Base-by-base conservation (phyloP, 2,797 vertebrate species). In the Lacerta agilis region DNA sequence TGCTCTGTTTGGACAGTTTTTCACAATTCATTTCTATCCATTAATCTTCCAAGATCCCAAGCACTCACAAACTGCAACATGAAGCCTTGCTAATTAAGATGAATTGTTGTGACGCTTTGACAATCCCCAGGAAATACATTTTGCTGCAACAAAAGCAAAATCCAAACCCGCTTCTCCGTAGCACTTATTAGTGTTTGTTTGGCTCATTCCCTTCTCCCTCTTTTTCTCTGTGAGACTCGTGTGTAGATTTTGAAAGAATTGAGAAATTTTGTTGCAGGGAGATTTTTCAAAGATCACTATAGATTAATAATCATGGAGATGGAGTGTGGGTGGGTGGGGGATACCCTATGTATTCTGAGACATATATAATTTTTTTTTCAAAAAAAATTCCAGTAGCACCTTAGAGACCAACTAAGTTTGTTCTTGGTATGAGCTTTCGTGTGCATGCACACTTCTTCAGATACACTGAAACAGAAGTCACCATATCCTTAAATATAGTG, bases 11-110 rank as follows among this genome's bases (percentile, higher is more conserved):
- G 69, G 77, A 87, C 71, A 73, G 29, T 61, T 82, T 90, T 94
- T 92, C 89, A 91, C 90, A 88, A 82, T 81, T 92, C 64, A 67
- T 89, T 95, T 88, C 69, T 86, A 85, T 43, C 20, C 89, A 92
- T 95, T 95, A 93, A 94, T 94, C 64, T 86, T 87, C 76, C 86
- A 90, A 87, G 87, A 93, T 92, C 92, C 64, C 75, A 91, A 73
- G 82, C 27, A 23, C 89, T 86, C 90, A 87, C 86, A 93, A 92
- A 87, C 86, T 92, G 33, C 58, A 71, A 87, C 77, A 79, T 87
- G 49, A 87, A 89, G 93, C 94, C 77, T 86, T 49, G 61, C 69
- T 93, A 95, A 96, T 95, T 92, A 89, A 92, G 93, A 96, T 49
- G 36, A 95, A 92, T 94, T 92, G 80, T 79, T 58, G 79, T 85